Conservation (phyloP, 2,888 invertebrate species). For the Coecobrya sp. region DNA sequence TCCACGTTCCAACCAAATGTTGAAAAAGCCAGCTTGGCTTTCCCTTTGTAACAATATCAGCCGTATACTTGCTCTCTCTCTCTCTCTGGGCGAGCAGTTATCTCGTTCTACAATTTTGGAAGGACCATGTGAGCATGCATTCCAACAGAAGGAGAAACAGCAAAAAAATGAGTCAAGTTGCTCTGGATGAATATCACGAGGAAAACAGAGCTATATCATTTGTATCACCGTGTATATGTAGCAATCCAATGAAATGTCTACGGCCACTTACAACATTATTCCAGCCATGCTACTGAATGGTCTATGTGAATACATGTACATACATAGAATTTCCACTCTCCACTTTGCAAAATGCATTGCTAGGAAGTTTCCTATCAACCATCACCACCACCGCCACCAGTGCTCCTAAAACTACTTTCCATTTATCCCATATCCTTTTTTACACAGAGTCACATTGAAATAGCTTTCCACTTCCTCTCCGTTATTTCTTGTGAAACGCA, state of each 20-base stretch:
- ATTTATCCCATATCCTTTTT: slow-evolving; percentile 70
- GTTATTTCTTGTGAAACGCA: slow-evolving; percentile 59
- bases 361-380: slow-evolving; percentile 5
- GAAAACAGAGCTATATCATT: not conserved
- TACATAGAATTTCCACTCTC: slow-evolving; percentile 36
- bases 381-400: slow-evolving; percentile 16
- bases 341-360: slow-evolving; percentile 25
- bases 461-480: slow-evolving; percentile 71
- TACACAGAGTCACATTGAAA: slow-evolving; percentile 59
- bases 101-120: slow-evolving; percentile 38
- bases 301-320: slow-evolving; percentile 62
- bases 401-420: slow-evolving; percentile 70
- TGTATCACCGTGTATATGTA: not conserved
- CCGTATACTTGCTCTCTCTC: not conserved
- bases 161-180: not conserved
- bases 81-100: not conserved
- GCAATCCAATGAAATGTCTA: slow-evolving; percentile 67
- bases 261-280: slow-evolving; percentile 51
- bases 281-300: slow-evolving; percentile 29
- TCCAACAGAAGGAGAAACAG: slow-evolving; percentile 35
- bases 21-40: not conserved
- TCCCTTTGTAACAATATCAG: slow-evolving; percentile 36
- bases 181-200: slow-evolving; percentile 57
- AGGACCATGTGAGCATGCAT: slow-evolving; percentile 52
- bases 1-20: slow-evolving; percentile 25